Conservation (phyloP, 2,797 vertebrate genomes). For the Peromyscus aztecus region DNA sequence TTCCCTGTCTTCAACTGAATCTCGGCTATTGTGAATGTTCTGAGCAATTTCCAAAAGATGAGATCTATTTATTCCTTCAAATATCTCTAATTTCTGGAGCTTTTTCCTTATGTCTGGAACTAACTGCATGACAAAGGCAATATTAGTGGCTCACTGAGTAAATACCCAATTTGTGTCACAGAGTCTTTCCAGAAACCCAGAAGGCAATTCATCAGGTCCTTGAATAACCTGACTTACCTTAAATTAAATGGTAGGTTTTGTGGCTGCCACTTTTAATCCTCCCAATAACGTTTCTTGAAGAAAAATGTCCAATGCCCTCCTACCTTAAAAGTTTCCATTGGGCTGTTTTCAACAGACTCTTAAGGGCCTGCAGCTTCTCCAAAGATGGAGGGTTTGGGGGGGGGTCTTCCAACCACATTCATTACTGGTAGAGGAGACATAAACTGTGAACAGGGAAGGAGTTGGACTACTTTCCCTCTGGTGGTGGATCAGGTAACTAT, state of each 20-base stretch:
- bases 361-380: background rate
- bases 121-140: background rate
- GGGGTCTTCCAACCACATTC: background rate
- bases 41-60: background rate
- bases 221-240: background rate
- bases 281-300: background rate
- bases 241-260: background rate
- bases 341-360: background rate
- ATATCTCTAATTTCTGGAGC: background rate
- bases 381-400: background rate
- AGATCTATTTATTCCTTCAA: background rate
- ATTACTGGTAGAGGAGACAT: background rate
- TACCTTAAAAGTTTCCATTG: background rate
- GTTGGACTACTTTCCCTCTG: background rate
- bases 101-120: background rate
- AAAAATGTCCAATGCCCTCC: background rate
- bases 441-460: background rate
- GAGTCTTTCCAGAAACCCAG: background rate
- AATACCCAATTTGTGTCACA: background rate
- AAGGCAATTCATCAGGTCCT: background rate
- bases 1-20: background rate
- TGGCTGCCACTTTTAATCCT: background rate
- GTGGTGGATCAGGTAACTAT: background rate
- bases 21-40: too few species aligned
- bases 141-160: background rate